Conservation (phyloP, 2,888 invertebrate genomes). For the Hipparchia semele region DNA sequence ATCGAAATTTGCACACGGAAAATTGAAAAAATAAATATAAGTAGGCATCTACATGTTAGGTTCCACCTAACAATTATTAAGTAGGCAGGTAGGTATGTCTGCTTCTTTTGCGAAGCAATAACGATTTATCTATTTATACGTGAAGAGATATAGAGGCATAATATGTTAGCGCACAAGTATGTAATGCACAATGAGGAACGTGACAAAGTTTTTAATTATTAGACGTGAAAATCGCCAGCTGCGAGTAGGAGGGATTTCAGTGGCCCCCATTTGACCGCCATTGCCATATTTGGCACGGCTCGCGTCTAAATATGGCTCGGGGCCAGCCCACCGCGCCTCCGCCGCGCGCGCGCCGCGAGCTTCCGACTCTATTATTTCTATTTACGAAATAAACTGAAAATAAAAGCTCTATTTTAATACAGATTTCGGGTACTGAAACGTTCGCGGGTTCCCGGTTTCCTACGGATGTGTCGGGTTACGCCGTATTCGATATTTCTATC, state of each 20-base stretch:
- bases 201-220: conserved; percentile 82
- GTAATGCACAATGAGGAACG: conserved; percentile 57
- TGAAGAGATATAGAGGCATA: conserved; percentile 36
- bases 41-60: no score
- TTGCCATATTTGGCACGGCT: conserved; percentile 91
- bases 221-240: conserved; percentile 80
- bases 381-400: conserved; percentile 83
- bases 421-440: conserved; percentile 78
- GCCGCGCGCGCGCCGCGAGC: conserved; percentile 69
- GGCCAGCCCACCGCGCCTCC: conserved; percentile 86
- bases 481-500: conserved; percentile 58
- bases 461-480: conserved; percentile 83
- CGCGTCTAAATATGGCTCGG: conserved; percentile 92
- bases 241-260: conserved; percentile 89
- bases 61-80: background rate
- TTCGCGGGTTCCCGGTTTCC: conserved; percentile 78
- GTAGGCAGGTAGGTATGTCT: background rate
- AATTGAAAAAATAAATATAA: no score
- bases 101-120: background rate
- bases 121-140: conserved; percentile 11
- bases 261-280: conserved; percentile 91
- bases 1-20: no score
- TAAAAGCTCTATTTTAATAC: conserved; percentile 82
- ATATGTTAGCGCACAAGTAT: conserved; percentile 44
- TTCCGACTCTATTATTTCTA: conserved; percentile 83